These are phyloP conservation scores for Drosophila ercepeae DNA, from an alignment of 1,140 invertebrate genomes.

Conservation along the genomic window DNA sequence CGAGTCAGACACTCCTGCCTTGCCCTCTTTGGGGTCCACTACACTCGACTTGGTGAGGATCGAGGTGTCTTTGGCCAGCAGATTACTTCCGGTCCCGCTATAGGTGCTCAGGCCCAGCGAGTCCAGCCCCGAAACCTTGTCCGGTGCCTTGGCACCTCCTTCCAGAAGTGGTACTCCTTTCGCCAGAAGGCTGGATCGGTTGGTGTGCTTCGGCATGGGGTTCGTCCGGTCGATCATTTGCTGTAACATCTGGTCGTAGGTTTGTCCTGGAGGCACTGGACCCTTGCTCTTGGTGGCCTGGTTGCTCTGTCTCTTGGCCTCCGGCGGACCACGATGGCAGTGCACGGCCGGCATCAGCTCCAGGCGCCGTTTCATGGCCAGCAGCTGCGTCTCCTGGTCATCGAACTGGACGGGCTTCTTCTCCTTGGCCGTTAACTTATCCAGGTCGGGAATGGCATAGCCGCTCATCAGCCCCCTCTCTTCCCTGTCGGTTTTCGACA, in stretches of 20 bases:
- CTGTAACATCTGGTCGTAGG: conserved; percentile 26
- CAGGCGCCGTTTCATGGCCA: conserved; percentile 15
- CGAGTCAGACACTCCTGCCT: no score
- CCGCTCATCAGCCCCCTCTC: background rate
- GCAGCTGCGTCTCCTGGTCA: background rate
- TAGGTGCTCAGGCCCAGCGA: background rate
- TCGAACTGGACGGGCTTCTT: background rate
- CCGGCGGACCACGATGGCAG: background rate
- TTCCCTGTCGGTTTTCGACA: no score
- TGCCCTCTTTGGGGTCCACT: background rate
- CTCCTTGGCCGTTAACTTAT: conserved; percentile 2
- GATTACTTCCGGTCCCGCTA: background rate
- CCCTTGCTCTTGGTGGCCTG: background rate
- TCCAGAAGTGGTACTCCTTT: background rate
- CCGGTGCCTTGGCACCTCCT: background rate
- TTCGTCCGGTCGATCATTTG: conserved; percentile 37
- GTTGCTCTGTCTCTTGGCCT: background rate
- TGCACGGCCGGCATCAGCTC: background rate
- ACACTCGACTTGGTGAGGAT: background rate
- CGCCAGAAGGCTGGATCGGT: background rate
- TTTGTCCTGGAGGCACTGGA: background rate
- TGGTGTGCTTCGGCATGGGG: background rate
- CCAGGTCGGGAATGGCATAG: conserved; percentile 7
- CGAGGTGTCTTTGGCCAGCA: background rate
- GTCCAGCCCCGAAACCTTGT: background rate